These are phyloP conservation scores for Selenia dentaria DNA, from an alignment of 2,888 invertebrate species.

Conservation along the genomic window DNA sequence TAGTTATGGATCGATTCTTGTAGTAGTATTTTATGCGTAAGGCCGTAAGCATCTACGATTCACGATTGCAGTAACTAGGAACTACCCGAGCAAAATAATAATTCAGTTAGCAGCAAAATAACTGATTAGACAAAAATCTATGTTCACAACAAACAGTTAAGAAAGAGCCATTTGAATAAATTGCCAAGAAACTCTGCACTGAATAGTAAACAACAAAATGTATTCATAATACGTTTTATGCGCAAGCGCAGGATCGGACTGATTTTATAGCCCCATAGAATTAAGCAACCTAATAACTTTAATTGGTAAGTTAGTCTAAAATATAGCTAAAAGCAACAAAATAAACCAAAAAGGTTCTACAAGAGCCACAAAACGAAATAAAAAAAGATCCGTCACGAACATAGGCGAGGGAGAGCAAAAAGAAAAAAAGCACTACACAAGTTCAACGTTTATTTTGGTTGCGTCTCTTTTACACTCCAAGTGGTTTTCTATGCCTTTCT, in stretches of 20 bases:
- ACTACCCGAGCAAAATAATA: too few relatives aligned
- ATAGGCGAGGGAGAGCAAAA: slow-evolving; percentile 83
- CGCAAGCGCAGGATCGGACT: slow-evolving; percentile 34
- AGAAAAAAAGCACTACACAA: slow-evolving; percentile 78
- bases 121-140: too few relatives aligned
- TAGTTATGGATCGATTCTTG: too few relatives aligned
- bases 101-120: too few relatives aligned
- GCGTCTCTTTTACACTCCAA: slow-evolving; percentile 60
- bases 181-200: too few relatives aligned
- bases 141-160: too few relatives aligned
- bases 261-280: slow-evolving; percentile 37
- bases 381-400: slow-evolving; percentile 82
- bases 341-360: slow-evolving; percentile 76
- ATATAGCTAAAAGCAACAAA: slow-evolving; percentile 81
- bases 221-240: slow-evolving; percentile 3
- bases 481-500: slow-evolving; percentile 51
- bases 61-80: too few relatives aligned
- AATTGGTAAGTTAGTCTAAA: slow-evolving; percentile 65
- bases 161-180: too few relatives aligned
- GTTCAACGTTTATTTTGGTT: slow-evolving; percentile 85
- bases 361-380: slow-evolving; percentile 71
- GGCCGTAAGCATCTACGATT: too few relatives aligned
- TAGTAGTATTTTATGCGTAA: too few relatives aligned
- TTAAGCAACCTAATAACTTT: slow-evolving; percentile 55
- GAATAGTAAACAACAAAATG: too few relatives aligned